A percentile compares a stretch with the other conserved stretches of the same genome.
phyloP scores from a whole-genome alignment of 2,797 vertebrate genomes.

The Halcyon smyrnensis region DNA sequence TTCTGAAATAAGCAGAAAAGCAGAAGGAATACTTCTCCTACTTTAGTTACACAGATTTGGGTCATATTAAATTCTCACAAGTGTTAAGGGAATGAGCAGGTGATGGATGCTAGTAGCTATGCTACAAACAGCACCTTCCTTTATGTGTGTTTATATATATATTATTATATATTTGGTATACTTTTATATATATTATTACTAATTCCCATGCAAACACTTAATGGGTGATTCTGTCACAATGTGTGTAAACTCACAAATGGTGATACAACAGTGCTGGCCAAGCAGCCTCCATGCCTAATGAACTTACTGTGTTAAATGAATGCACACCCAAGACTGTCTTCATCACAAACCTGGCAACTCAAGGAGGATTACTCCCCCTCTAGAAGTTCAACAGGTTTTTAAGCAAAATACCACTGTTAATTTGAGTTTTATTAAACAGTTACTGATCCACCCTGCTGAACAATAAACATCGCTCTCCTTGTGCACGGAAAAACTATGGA shows the following conservation, averaged over 20 bases:
- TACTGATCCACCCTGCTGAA: background rate
- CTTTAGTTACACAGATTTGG: background rate
- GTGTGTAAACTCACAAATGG: background rate
- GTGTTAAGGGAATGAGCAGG: background rate
- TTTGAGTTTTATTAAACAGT: background rate
- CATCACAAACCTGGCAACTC: background rate
- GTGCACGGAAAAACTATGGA: background rate
- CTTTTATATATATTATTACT: background rate
- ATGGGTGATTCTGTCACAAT: rapidly evolving
- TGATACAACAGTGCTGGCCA: background rate
- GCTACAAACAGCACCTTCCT: background rate
- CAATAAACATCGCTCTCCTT: background rate
- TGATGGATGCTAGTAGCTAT: background rate
- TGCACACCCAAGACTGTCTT: too few species aligned
- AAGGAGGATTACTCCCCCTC: background rate
- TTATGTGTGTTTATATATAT: background rate
- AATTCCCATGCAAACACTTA: background rate
- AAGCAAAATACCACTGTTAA: background rate
- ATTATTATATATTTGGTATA: too few species aligned
- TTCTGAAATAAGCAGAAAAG: background rate
- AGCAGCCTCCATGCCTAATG: background rate
- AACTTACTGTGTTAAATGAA: background rate
- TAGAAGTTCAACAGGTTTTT: background rate
- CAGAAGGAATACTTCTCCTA: too few species aligned
- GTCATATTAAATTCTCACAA: too few species aligned